phyloP scores from a whole-genome alignment of 2,888 invertebrate genomes.

The Thumatha senex region DNA sequence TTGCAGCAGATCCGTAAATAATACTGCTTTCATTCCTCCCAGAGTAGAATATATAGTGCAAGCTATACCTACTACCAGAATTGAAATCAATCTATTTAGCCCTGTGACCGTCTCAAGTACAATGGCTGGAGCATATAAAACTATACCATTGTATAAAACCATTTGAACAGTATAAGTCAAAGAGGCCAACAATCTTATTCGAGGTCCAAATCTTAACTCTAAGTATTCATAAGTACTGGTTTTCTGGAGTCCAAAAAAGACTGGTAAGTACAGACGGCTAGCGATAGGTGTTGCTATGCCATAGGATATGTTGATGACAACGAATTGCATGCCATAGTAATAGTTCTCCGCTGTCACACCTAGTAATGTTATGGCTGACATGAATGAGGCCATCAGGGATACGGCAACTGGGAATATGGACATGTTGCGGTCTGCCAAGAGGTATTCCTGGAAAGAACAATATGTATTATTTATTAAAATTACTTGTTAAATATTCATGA shows the following conservation, averaged over 20 bases:
- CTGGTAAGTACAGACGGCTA: constrained; percentile 91
- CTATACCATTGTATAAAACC: constrained; percentile 95
- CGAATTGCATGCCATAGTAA: constrained; percentile 91
- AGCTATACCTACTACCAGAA: constrained; percentile 88
- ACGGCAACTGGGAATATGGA: constrained; percentile 91
- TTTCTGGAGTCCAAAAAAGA: constrained; percentile 91
- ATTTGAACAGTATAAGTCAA: constrained; percentile 94
- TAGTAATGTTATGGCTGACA: constrained; percentile 95
- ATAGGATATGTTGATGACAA: constrained; percentile 90
- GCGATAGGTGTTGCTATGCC: constrained; percentile 90
- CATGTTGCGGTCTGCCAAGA: constrained; percentile 92
- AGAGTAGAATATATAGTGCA: constrained; percentile 94
- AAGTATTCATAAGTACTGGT: constrained; percentile 97
- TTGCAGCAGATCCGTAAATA: constrained; percentile 94
- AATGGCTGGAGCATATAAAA: constrained; percentile 96
- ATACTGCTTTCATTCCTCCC: constrained; percentile 96
- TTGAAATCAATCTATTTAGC: constrained; percentile 88
- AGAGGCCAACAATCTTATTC: constrained; percentile 90
- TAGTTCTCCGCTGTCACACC: constrained; percentile 95
- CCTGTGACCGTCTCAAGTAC: constrained; percentile 94
- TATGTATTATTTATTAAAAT: neutral
- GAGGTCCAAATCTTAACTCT: constrained; percentile 92
- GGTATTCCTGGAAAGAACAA: constrained; percentile 86
- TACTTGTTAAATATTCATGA: too few species aligned
- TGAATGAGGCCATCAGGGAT: constrained; percentile 96